phyloP scores from a whole-genome alignment of 2,888 invertebrate species.

The Parapristionchus giblindavisi region DNA sequence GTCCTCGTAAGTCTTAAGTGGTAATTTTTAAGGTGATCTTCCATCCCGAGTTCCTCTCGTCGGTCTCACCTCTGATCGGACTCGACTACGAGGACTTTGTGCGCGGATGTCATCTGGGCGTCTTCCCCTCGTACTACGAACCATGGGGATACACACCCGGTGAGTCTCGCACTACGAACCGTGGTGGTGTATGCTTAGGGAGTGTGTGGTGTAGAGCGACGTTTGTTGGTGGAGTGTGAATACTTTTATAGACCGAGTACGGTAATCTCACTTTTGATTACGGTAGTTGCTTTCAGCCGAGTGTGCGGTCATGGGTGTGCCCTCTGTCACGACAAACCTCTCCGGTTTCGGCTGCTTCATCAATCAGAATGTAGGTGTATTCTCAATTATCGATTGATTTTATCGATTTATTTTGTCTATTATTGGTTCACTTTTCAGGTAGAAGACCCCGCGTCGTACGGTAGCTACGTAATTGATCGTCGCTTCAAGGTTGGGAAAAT shows the following conservation, averaged over 20 bases:
- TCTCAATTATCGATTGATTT: background rate
- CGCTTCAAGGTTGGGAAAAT: slow-evolving; percentile 1
- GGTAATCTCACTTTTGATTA: background rate
- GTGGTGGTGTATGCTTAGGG: background rate
- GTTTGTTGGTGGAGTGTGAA: background rate
- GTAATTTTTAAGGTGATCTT: slow-evolving; percentile 77
- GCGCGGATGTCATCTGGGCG: slow-evolving; percentile 95
- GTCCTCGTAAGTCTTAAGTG: background rate
- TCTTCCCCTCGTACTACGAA: slow-evolving; percentile 99
- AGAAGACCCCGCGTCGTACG: slow-evolving; percentile 93
- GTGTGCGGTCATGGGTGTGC: slow-evolving; percentile 99
- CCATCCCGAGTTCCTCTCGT: slow-evolving; percentile 97
- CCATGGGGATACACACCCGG: slow-evolving; percentile 88
- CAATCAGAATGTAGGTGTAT: slow-evolving; percentile 42
- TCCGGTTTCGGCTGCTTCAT: slow-evolving; percentile 79
- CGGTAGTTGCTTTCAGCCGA: slow-evolving; percentile 78
- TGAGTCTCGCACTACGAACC: background rate
- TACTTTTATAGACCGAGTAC: background rate
- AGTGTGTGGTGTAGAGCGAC: background rate
- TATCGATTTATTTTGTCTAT: background rate
- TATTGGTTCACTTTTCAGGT: background rate
- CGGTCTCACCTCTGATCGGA: slow-evolving; percentile 95
- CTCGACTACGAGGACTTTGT: slow-evolving; percentile 99
- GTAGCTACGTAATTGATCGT: slow-evolving; percentile 90
- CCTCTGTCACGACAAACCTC: slow-evolving; percentile 94